Evolutionary conservation across 1,140 invertebrate genomes (phyloP).

Genomic region (Drosophila repleta): DNA sequence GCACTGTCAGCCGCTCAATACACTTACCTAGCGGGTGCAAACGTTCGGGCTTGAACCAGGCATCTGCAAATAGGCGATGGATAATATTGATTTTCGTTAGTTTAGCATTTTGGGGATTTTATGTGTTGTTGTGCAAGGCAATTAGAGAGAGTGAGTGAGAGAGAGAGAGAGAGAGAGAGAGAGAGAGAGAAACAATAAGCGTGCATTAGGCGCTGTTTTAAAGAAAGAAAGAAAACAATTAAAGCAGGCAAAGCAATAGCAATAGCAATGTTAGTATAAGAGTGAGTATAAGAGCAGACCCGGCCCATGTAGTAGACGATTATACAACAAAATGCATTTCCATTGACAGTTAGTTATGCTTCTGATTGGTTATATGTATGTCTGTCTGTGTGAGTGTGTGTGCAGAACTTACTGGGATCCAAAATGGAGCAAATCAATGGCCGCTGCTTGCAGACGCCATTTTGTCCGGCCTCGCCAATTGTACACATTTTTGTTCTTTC

Average conservation of each 20-base stretch:
- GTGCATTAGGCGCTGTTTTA: conserved; percentile 29
- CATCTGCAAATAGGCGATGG: conserved; percentile 90
- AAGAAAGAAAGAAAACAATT: conserved; percentile 13
- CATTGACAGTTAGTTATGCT: conserved; percentile 69
- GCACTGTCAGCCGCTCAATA: conserved; percentile 22
- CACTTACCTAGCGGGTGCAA: conserved; percentile 94
- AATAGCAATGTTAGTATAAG: background rate
- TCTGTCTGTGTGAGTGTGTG: conserved; percentile 17
- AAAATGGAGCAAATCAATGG: conserved; percentile 82
- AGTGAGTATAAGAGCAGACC: conserved; percentile 2
- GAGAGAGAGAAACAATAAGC: conserved; percentile 3
- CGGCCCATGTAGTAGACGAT: conserved; percentile 10
- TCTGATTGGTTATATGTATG: conserved; percentile 32
- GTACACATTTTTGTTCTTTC: conserved; percentile 65
- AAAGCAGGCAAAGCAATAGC: conserved; percentile 18
- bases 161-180: conserved; percentile 22
- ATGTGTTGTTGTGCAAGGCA: conserved; percentile 46
- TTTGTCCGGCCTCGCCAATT: conserved; percentile 71
- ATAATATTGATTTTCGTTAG: conserved; percentile 83
- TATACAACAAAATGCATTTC: conserved; percentile 55
- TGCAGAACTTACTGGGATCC: conserved; percentile 79
- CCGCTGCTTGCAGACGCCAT: conserved; percentile 78
- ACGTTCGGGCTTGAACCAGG: conserved; percentile 95
- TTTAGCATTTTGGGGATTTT: conserved; percentile 60
- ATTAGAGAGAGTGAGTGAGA: conserved; percentile 3